Evolutionary conservation across 2,888 invertebrate genomes (phyloP), one percentile per base, ranked within the genome.

Genomic region (Pristionchus arcanus): DNA sequence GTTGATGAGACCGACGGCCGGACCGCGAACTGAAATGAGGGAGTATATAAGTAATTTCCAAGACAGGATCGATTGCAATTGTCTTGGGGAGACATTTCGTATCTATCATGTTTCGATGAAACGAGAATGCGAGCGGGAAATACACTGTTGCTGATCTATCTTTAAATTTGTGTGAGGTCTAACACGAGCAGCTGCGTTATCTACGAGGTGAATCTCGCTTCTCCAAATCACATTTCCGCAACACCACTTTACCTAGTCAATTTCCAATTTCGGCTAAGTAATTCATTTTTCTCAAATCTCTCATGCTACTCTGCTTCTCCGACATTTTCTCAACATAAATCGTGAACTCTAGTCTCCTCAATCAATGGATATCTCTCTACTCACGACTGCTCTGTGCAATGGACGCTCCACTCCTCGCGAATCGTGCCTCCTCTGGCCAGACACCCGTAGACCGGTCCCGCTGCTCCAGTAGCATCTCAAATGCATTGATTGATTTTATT

Each of bases 1-100:
- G 96, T 98, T 98, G 95, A 97, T 98, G 55, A 98, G 96, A 0
- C 98, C 98, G 0, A 98, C 98, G 31, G 97, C 97, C 59, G 88
- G 74, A 88, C 88, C 88, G n/a, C 88, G 88, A 13, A 66, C 88
- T 88, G 77, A 11, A n/a, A 59, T 13, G 25, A 25, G 68, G 15
- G 34, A 31, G 13, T 31, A 3, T n/a, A n/a, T n/a, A n/a, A 7
- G 13, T 71, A 31, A 34, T 71, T 13, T 49, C 11, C 42, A 0
- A 49, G 9, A 49, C 13, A 5, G 0, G 42, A 49, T 0, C 11
- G 13, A 49, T 9, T 49, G 42, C 9, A 1, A 49, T 49, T 49
- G 11, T 7, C 42, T 49, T 42, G 11, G 42, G 9, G 42, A 49
- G 42, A 49, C 9, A 49, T 7, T 3, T 49, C 42, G 42, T 9